phyloP scores from a whole-genome alignment of 1,140 invertebrate genomes.

The Cotesia chilonis region DNA sequence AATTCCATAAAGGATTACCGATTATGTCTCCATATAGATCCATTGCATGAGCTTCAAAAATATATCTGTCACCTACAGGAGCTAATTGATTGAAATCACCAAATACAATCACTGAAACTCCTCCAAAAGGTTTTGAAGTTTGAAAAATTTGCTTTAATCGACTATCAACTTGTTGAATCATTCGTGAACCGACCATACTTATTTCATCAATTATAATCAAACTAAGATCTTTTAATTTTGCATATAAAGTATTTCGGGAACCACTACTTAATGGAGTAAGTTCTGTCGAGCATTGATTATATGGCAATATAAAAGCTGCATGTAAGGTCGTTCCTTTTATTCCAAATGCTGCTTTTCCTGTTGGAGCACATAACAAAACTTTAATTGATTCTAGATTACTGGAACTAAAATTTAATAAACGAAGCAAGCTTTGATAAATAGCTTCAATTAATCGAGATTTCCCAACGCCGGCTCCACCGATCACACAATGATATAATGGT shows the following conservation, averaged over 20 bases:
- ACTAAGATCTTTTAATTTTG: conserved; percentile 44
- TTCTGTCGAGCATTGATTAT: conserved; percentile 34
- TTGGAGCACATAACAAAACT: conserved; percentile 44
- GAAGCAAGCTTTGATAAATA: conserved; percentile 37
- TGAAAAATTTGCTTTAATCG: conserved; percentile 50
- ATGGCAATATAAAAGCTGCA: conserved; percentile 46
- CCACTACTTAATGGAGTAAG: conserved; percentile 14
- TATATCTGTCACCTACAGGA: conserved; percentile 28
- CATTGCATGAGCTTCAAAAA: conserved; percentile 8
- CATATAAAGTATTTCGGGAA: conserved; percentile 32
- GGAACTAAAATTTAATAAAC: conserved; percentile 25
- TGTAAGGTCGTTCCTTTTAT: conserved; percentile 50
- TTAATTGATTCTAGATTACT: conserved; percentile 8
- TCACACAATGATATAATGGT: conserved; percentile 39
- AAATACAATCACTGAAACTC: conserved; percentile 44
- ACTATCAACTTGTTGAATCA: conserved; percentile 44
- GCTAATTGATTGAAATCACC: conserved; percentile 46
- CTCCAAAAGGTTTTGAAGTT: conserved; percentile 39
- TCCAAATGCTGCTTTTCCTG: conserved; percentile 53
- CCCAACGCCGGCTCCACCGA: conserved; percentile 41
- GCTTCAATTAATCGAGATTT: conserved; percentile 42
- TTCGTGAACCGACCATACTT: conserved; percentile 48
- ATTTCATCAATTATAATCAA: conserved; percentile 57
- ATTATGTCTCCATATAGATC: conserved; percentile 17
- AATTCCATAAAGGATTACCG: conserved; percentile 36